These are phyloP conservation scores for Dipodomys merriami DNA, from an alignment of 2,113 vertebrate genomes.

Conservation along the genomic window DNA sequence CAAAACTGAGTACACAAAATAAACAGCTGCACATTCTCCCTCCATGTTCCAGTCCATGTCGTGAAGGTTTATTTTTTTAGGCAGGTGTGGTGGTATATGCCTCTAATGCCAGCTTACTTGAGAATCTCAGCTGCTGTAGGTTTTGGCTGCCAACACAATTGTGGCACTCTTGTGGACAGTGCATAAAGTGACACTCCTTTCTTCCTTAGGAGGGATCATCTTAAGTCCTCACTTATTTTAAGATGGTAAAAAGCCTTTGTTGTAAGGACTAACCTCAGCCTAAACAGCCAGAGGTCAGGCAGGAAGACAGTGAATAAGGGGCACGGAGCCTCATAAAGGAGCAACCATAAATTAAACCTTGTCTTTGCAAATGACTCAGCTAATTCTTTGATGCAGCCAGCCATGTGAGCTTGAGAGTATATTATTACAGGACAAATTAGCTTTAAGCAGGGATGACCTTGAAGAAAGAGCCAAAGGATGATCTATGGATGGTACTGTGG, in stretches of 20 bases:
- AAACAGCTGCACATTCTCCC: too few relatives aligned
- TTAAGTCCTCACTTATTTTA: neutral
- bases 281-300: neutral
- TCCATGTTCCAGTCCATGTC: too few relatives aligned
- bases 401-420: slow-evolving; percentile 26
- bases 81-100: too few relatives aligned
- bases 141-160: too few relatives aligned
- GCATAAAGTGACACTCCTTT: neutral
- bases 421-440: slow-evolving; percentile 56
- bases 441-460: slow-evolving; percentile 34
- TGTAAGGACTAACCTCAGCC: neutral
- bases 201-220: neutral
- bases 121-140: too few relatives aligned
- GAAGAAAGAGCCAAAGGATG: neutral
- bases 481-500: neutral
- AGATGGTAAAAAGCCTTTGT: slow-evolving; percentile 32
- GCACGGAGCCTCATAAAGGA: slow-evolving; percentile 40
- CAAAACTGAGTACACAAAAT: too few relatives aligned
- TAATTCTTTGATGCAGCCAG: neutral
- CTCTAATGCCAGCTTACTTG: too few relatives aligned
- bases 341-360: slow-evolving; percentile 49
- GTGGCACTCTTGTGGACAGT: neutral
- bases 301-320: slow-evolving; percentile 34
- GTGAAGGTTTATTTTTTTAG: too few relatives aligned
- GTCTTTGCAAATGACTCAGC: slow-evolving; percentile 56